These are phyloP conservation scores for Entomyzon cyanotis DNA, from an alignment of 2,113 vertebrate genomes.

Conservation along the genomic window DNA sequence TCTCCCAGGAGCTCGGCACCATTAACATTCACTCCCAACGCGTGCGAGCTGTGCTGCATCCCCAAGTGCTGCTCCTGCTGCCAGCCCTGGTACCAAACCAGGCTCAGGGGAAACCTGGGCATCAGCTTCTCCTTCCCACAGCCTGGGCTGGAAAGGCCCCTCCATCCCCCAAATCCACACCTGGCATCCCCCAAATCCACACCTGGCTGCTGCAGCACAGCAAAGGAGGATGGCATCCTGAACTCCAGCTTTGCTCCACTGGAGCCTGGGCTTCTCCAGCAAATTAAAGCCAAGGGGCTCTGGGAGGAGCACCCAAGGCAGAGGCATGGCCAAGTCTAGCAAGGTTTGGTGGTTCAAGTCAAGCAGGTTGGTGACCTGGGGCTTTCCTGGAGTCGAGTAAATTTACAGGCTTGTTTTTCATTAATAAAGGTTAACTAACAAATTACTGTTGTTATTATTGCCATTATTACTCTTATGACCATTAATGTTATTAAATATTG, in stretches of 20 bases:
- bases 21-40: slow-evolving; percentile 24
- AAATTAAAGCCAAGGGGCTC: not conserved
- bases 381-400: not conserved
- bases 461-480: not conserved
- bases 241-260: not conserved
- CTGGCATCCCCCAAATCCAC: not conserved
- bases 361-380: not conserved
- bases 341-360: not conserved
- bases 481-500: not conserved
- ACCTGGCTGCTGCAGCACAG: accelerated
- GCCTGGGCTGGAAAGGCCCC: not conserved
- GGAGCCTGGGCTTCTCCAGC: not conserved
- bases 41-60: not conserved
- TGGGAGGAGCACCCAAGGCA: not conserved
- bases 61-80: not conserved
- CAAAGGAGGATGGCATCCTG: not conserved
- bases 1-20: slow-evolving; percentile 46
- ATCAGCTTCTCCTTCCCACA: not conserved
- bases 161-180: not conserved
- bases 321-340: not conserved
- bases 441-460: not conserved
- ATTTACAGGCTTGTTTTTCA: not conserved
- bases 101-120: not conserved
- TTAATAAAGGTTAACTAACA: not conserved
- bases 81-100: not conserved